Evolutionary conservation across 2,113 vertebrate genomes (phyloP), one percentile per base, ranked within the genome.

Genomic region (Gobiocypris rarus): DNA sequence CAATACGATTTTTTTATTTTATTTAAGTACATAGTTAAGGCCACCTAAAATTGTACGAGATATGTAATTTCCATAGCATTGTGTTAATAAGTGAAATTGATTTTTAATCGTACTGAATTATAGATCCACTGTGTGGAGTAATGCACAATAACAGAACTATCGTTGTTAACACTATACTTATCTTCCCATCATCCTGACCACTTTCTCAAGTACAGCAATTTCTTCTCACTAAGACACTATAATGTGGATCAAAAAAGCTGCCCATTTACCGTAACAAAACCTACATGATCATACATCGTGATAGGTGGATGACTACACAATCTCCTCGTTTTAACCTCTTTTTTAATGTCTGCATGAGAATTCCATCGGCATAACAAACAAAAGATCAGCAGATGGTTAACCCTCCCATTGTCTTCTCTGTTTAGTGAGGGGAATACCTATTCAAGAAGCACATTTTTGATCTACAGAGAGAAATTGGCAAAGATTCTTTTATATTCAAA

Each of bases 31-130:
- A 38, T 38, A 38, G 38, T 38, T 38, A 34, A 34, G 4, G 4
- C 34, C 34, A 34, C 34, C 34, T 34, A 34, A n/a, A n/a, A n/a
- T n/a, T n/a, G n/a, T n/a, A 31, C 31, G 4, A 34, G 28, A 87
- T 91, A 92, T 89, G 91, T 88, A 88, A 86, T 82, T 84, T 86
- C 89, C 87, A 88, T 88, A 85, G 84, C 89, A 89, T 74, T 92
- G 93, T 93, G 93, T 96, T 95, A 97, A 96, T 96, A 96, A 95
- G 94, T 93, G 89, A 88, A 94, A 94, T 96, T 92, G 95, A 96
- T 95, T 94, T 96, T 96, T 93, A 96, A 94, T 91, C 91, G 96
- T 93, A 95, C 96, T 96, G 95, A 96, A 95, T 95, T 93, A 92
- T 91, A 92, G 83, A 94, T 92, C 85, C 86, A 94, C 91, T 88